Evolutionary conservation across 2,797 vertebrate species (phyloP).

Genomic region (Capromys pilorides): DNA sequence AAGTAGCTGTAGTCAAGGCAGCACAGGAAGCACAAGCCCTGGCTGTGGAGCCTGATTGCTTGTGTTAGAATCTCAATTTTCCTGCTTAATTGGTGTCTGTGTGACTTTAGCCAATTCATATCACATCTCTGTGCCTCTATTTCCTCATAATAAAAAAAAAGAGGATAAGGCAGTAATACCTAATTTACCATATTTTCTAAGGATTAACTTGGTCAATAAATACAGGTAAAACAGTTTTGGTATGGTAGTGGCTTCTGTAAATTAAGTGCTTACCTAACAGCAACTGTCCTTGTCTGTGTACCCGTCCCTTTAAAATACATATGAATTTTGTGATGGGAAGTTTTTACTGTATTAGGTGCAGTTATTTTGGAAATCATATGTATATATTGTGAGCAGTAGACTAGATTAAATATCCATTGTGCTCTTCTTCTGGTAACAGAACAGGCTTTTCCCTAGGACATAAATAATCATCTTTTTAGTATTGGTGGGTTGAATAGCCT

Average conservation of each 20-base stretch:
- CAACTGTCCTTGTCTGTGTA: neutral
- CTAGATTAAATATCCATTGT: neutral
- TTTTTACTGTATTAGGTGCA: neutral
- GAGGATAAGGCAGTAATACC: neutral
- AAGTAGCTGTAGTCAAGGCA: neutral
- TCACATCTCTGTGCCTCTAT: neutral
- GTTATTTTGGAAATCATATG: neutral
- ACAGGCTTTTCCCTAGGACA: neutral
- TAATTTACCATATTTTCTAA: neutral
- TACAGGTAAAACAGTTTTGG: neutral
- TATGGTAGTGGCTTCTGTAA: neutral
- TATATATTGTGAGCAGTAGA: neutral
- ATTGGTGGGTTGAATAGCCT: neutral
- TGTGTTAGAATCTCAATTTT: neutral
- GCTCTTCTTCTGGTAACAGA: neutral
- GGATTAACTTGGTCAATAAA: neutral
- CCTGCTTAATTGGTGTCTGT: neutral
- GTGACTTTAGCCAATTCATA: neutral
- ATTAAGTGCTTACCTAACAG: neutral
- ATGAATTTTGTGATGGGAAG: neutral
- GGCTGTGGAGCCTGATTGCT: neutral
- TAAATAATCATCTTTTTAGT: neutral
- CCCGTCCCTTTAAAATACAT: neutral
- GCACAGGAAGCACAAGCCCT: neutral
- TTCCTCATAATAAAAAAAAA: neutral